Base-by-base conservation (phyloP, 2,888 invertebrate species). In the Dichetophora obliterata region DNA sequence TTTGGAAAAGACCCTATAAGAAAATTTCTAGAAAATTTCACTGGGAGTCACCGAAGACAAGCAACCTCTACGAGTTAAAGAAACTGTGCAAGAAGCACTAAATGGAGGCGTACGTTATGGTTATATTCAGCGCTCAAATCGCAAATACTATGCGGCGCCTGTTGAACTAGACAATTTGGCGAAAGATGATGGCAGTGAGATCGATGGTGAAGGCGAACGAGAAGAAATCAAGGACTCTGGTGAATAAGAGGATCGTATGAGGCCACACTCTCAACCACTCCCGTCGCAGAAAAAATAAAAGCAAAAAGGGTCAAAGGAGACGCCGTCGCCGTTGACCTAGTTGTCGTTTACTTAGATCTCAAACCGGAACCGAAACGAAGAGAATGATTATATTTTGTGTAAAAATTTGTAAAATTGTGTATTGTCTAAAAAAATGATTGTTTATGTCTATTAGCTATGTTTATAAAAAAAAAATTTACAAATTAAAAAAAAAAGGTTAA, bases 71-170 rank as follows among this genome's bases (percentile, higher is more conserved):
- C n/a, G n/a, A n/a, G 79, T 81, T 0, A 78, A 77, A 16, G 74
- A 78, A 8, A 66, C 79, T 1, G 78, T 81, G 5, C 75, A 78
- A 11, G 61, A 79, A 24, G 80, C 80, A 3, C 37, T 81, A 9
- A 74, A 81, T 24, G 81, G 74, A 9, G 81, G 81, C 3, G 77
- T 81, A 3, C 77, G 78, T 3, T 80, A 74, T 16, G 81, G 81
- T 9, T 81, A 77, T 22, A 69, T 82, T n/a, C 81, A 82, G 19
- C 68, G 77, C 5, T 1, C 24, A 0, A 78, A 79, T 57, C 77
- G 77, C 0, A 81, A 79, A 66, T 82, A 82, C 48, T 81, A 76
- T 70, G 69, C 78, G 0, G 76, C 75, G 8, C 81, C 81, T 31
- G 43, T 82, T 6, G 80, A 81, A 3, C 43, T 81, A 37, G 76